A percentile compares a stretch with the other conserved stretches of the same genome.
Conservation (phyloP, 2,113 vertebrate species). For the Ginglymostoma cirratum region DNA sequence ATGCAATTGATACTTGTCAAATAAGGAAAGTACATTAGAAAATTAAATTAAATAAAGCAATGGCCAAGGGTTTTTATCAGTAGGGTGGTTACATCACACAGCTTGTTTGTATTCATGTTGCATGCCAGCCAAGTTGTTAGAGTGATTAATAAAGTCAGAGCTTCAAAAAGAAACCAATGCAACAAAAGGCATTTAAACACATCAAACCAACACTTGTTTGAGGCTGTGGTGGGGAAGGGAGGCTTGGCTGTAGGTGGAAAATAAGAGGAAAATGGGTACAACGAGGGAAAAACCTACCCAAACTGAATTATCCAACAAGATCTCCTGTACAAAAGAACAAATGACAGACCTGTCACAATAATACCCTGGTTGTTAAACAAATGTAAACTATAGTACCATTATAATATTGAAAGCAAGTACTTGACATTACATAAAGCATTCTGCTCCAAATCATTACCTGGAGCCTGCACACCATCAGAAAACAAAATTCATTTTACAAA, state of each 20-base stretch:
- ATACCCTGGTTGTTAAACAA: slow-evolving; percentile 41
- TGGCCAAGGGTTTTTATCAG: slow-evolving; percentile 33
- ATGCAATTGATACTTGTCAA: slow-evolving; percentile 1
- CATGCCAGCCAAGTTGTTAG: slow-evolving; percentile 35
- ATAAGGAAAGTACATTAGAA: background rate
- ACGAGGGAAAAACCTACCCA: slow-evolving; percentile 71
- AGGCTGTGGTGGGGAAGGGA: slow-evolving; percentile 51
- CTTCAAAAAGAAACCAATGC: slow-evolving; percentile 13
- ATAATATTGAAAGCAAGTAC: background rate
- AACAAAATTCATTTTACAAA: background rate
- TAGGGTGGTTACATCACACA: slow-evolving; percentile 6
- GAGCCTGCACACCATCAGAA: background rate
- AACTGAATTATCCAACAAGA: slow-evolving; percentile 91
- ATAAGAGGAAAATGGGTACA: slow-evolving; percentile 51
- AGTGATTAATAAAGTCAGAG: slow-evolving; percentile 23
- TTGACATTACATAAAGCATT: background rate
- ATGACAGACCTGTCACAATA: slow-evolving; percentile 68
- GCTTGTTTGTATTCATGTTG: background rate
- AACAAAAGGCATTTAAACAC: slow-evolving; percentile 42
- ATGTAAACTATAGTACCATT: background rate
- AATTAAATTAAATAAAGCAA: background rate
- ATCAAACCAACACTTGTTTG: slow-evolving; percentile 55
- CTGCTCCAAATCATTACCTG: background rate
- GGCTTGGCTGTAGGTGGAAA: slow-evolving; percentile 54
- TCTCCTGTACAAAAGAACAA: slow-evolving; percentile 81